Evolutionary conservation across 2,888 invertebrate genomes (phyloP), one percentile per base, ranked within the genome.

Genomic region (Homarus gammarus): DNA sequence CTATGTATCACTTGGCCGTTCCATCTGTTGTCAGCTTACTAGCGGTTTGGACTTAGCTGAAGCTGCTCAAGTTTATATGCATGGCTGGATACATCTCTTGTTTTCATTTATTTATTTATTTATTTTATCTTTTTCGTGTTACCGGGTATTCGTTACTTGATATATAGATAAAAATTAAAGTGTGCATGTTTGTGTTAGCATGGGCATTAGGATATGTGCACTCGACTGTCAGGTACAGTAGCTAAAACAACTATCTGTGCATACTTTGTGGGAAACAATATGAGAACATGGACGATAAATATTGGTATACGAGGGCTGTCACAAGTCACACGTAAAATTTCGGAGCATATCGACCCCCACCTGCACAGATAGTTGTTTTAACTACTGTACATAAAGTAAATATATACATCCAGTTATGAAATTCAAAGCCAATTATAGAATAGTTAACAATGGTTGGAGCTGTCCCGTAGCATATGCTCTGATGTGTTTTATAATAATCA

Each of bases 51-150:
- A 73, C 22, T 73, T 38, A 36, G 40, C 73, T 73, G 31, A 38
- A 36, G 33, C n/a, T 64, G 75, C 40, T 75, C 44, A n/a, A 75
- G 12, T 73, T 73, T 38, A 70, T 38, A n/a, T 73, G 75, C 44
- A 75, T 75, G 75, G 15, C 31, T 27, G 27, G 64, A 27, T 64
- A 64, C 12, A 12, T 56, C n/a, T 64, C 8, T 64, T 27, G 12
- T 64, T 64, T 64, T 64, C 27, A 27, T 64, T 64, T 27, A 22
- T 27, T 27, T 2, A 1, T 64, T 64, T 64, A 22, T 64, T 64
- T 5, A 56, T 56, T 56, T 56, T 56, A 22, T 49, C n/a, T n/a
- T 64, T 64, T 64, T 64, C 27, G 10, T 64, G n/a, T 27, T 8
- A n/a, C n/a, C n/a, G n/a, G n/a, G n/a, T n/a, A n/a, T 27, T 2